Evolutionary conservation across 2,797 vertebrate species (phyloP).

Genomic region (Ibycter americanus): DNA sequence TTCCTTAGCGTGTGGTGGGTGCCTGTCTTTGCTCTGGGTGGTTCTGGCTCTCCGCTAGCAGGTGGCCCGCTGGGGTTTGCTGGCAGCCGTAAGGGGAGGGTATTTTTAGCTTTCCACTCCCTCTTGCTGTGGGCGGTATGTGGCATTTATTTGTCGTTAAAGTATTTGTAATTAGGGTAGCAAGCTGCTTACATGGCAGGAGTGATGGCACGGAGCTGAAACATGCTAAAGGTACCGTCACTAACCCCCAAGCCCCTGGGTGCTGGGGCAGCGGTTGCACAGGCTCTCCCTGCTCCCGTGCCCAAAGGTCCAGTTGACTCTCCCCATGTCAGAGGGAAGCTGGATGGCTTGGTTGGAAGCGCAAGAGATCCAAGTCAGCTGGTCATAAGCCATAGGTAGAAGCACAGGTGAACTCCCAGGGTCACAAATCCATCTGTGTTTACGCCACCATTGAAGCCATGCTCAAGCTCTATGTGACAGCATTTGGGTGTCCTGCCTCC

Average conservation of each 20-base stretch:
- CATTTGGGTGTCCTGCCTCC: neutral
- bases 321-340: neutral
- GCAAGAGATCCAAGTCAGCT: neutral
- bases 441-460: rapidly evolving
- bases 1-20: rapidly evolving
- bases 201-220: neutral
- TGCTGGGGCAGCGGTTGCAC: neutral
- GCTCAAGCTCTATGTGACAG: neutral
- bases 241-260: neutral
- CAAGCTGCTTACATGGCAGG: neutral
- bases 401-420: neutral
- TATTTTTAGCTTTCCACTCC: slow-evolving; percentile 52
- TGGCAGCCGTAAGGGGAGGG: neutral
- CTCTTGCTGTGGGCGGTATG: neutral
- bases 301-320: neutral
- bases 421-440: neutral
- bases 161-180: neutral
- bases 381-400: neutral
- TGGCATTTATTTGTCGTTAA: slow-evolving; percentile 3
- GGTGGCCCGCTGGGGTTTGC: slow-evolving; percentile 4
- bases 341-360: neutral
- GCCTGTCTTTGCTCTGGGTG: neutral
- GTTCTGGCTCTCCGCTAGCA: neutral
- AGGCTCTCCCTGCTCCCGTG: rapidly evolving
- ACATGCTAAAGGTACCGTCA: neutral